phyloP scores from a whole-genome alignment of 2,113 vertebrate genomes.

The Petaurus breviceps region DNA sequence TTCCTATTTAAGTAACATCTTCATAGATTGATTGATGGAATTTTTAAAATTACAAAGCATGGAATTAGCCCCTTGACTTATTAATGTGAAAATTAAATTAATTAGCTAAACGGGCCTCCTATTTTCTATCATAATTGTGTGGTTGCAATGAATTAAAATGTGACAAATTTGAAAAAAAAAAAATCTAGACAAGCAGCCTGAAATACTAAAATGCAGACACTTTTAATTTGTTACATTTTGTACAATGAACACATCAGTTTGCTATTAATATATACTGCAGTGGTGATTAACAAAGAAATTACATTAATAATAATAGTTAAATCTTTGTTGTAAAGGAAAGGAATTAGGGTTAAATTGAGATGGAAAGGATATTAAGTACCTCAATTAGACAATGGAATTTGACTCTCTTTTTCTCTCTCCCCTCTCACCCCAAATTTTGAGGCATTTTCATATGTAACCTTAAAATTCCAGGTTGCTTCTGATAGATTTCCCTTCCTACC shows the following conservation, averaged over 20 bases:
- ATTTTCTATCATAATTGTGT: neutral
- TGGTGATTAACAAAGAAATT: neutral
- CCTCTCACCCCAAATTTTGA: neutral
- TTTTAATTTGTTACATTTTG: neutral
- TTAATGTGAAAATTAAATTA: neutral
- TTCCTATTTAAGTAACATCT: neutral
- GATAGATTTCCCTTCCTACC: neutral
- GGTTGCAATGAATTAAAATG: neutral
- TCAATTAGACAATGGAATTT: slow-evolving; percentile 3
- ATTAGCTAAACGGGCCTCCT: neutral
- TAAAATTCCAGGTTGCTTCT: neutral
- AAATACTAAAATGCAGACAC: neutral
- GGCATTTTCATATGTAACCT: neutral
- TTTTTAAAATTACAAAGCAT: neutral
- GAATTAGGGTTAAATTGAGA: neutral
- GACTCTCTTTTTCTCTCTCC: neutral
- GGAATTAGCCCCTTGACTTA: neutral
- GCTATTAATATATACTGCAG: neutral
- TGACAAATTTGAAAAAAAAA: neutral
- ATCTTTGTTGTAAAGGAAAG: neutral
- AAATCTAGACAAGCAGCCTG: neutral
- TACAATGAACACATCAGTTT: neutral
- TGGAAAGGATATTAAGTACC: neutral
- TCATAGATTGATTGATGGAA: neutral
- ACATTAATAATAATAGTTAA: neutral